Conservation (phyloP, 2,888 invertebrate species). For the Resseliella maxima region DNA sequence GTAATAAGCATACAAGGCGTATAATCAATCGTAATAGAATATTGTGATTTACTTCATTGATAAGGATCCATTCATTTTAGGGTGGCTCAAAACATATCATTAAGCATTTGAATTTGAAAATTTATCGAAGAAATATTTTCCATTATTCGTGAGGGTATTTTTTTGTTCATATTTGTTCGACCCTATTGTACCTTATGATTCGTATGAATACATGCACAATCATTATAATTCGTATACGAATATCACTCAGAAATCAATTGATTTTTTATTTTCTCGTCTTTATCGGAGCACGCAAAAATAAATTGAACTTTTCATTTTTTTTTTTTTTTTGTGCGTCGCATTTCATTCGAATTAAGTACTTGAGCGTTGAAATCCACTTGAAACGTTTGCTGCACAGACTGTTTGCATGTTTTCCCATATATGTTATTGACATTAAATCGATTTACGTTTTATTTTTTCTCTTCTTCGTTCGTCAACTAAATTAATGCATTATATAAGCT, state of each 20-base stretch:
- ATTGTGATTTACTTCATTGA: neutral
- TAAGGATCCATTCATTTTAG: neutral
- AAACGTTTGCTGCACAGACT: neutral
- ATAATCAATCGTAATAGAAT: neutral
- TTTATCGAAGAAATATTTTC: no score
- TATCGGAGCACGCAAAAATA: neutral
- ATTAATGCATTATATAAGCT: neutral
- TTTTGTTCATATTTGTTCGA: no score
- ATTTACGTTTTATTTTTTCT: neutral
- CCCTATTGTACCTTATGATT: neutral
- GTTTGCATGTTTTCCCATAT: neutral
- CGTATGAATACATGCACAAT: neutral
- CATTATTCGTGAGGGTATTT: no score
- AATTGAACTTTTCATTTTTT: neutral
- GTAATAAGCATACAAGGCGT: neutral
- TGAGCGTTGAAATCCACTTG: neutral
- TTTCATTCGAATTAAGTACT: neutral
- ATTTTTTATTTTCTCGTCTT: neutral
- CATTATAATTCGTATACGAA: neutral
- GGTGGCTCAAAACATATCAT: no score
- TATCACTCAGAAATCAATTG: slow-evolving; percentile 14
- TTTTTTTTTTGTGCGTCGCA: neutral
- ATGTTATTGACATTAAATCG: slow-evolving; percentile 3
- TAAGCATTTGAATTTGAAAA: no score
- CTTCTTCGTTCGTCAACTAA: neutral